Conservation (phyloP, 2,113 vertebrate species). For the Pungitius pungitius region DNA sequence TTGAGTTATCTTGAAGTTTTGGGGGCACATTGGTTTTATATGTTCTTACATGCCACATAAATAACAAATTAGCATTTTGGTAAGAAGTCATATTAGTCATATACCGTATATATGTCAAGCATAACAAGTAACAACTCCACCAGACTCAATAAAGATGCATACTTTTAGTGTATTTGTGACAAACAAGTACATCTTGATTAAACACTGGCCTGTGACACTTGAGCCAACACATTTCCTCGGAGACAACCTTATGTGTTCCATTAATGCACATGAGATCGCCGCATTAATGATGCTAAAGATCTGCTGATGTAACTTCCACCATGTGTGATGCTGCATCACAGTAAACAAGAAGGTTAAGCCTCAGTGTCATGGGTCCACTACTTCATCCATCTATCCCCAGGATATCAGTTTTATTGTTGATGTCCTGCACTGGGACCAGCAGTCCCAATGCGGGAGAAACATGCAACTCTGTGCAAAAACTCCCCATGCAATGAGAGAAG, state of each 20-base stretch:
- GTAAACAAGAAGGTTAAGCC: slow-evolving; percentile 65
- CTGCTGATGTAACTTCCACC: slow-evolving; percentile 35
- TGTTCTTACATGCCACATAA: background rate
- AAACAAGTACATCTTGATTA: no score
- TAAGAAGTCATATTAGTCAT: background rate
- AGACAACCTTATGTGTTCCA: background rate
- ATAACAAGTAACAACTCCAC: background rate
- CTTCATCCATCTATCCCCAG: slow-evolving; percentile 25
- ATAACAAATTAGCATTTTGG: background rate
- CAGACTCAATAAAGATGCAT: background rate
- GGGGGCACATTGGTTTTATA: background rate
- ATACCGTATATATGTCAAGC: no score
- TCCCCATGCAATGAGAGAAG: background rate
- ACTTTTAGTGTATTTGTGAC: background rate
- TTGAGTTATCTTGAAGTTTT: background rate
- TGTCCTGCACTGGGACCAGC: slow-evolving; percentile 28
- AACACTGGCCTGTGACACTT: background rate
- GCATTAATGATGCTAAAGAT: slow-evolving; percentile 12
- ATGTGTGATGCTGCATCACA: slow-evolving; percentile 18
- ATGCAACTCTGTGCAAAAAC: slow-evolving; percentile 12
- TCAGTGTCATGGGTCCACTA: slow-evolving; percentile 61
- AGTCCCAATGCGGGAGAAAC: slow-evolving; percentile 11
- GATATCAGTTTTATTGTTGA: slow-evolving; percentile 37
- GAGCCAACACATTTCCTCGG: background rate
- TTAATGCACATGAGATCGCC: background rate